phyloP scores from a whole-genome alignment of 2,797 vertebrate genomes.

The Myotis myotis region DNA sequence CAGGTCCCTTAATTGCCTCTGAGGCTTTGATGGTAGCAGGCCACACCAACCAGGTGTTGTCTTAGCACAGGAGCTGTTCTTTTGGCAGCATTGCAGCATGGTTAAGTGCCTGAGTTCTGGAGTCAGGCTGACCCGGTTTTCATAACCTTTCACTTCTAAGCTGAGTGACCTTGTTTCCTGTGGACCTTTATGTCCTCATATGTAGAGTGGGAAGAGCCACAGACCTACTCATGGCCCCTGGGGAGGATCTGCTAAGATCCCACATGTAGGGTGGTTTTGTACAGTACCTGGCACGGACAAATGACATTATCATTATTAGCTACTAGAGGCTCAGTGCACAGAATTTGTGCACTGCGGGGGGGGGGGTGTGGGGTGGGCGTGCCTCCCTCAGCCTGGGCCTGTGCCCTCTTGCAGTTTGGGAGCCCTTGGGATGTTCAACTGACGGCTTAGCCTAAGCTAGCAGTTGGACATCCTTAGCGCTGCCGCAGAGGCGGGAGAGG shows the following conservation, averaged over 20 bases:
- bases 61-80: background rate
- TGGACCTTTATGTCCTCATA: background rate
- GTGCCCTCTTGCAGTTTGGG: no score
- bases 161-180: background rate
- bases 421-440: no score
- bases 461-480: no score
- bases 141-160: background rate
- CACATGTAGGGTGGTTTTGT: background rate
- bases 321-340: no score
- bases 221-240: background rate
- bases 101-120: background rate
- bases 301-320: background rate
- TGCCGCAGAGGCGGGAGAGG: no score
- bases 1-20: background rate
- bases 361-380: accelerated
- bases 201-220: background rate
- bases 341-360: no score
- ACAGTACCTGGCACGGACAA: accelerated
- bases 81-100: background rate
- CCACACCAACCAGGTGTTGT: no score
- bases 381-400: no score
- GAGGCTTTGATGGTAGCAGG: background rate
- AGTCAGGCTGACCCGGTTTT: background rate
- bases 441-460: no score
- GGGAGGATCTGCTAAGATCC: background rate